Evolutionary conservation across 1,140 invertebrate genomes (phyloP).

Genomic region (Campoletis sonorensis): DNA sequence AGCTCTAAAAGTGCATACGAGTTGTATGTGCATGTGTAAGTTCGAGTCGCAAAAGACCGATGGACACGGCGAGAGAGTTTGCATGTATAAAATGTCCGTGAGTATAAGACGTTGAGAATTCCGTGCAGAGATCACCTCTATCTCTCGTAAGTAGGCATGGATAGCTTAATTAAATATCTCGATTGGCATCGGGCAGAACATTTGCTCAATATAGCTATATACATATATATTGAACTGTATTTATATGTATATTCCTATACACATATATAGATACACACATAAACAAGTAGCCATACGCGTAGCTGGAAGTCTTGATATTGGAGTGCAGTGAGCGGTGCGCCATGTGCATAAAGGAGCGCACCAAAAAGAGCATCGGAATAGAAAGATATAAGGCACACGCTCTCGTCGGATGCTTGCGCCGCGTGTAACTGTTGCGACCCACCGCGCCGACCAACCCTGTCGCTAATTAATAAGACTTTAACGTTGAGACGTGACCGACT

Average conservation of each 20-base stretch:
- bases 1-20: neutral
- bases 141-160: constrained; percentile 43
- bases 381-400: constrained; percentile 36
- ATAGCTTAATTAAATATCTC: constrained; percentile 60
- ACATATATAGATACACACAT: neutral
- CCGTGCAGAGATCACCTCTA: constrained; percentile 22
- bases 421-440: constrained; percentile 55
- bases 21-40: neutral
- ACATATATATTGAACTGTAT: constrained; percentile 24
- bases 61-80: constrained; percentile 7
- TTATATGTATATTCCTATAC: neutral
- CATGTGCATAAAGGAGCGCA: constrained; percentile 28
- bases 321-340: constrained; percentile 22
- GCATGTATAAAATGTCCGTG: neutral
- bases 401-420: constrained; percentile 24
- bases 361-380: constrained; percentile 28
- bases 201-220: constrained; percentile 9
- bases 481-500: constrained; percentile 54
- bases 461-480: constrained; percentile 60
- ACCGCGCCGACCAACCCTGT: constrained; percentile 51
- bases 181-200: constrained; percentile 45
- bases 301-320: constrained; percentile 32
- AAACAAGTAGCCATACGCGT: constrained; percentile 15
- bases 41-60: neutral
- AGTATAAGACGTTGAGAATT: constrained; percentile 25